phyloP scores from a whole-genome alignment of 2,888 invertebrate genomes.

The Andrena bicolor region DNA sequence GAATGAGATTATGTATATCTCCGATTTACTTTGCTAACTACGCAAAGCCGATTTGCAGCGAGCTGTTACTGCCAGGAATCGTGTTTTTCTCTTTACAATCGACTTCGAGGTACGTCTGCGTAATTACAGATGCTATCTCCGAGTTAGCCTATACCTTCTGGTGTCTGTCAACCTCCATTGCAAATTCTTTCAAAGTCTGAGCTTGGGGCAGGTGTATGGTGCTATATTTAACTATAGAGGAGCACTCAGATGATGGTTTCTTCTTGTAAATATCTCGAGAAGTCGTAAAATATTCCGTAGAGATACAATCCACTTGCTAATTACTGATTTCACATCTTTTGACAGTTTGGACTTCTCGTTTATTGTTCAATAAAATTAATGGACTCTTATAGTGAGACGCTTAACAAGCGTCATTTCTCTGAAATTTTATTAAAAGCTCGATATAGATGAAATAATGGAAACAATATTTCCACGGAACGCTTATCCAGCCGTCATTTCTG shows the following conservation, averaged over 20 bases:
- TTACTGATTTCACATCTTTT: background rate
- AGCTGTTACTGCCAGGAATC: slow-evolving; percentile 34
- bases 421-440: no score
- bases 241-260: slow-evolving; percentile 7
- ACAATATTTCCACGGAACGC: no score
- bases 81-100: slow-evolving; percentile 44
- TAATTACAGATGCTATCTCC: slow-evolving; percentile 43
- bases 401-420: no score
- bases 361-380: background rate
- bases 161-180: slow-evolving; percentile 1
- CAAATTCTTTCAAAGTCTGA: slow-evolving; percentile 36
- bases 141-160: slow-evolving; percentile 28
- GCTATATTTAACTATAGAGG: background rate
- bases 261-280: background rate
- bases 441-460: no score
- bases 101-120: slow-evolving; percentile 23
- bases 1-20: slow-evolving; percentile 65
- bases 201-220: background rate
- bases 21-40: slow-evolving; percentile 58
- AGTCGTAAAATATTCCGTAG: background rate
- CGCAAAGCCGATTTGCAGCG: slow-evolving; percentile 62
- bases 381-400: background rate
- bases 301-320: slow-evolving; percentile 14
- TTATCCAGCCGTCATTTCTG: no score
- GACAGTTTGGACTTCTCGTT: background rate